Evolutionary conservation across 2,797 vertebrate genomes (phyloP).

Genomic region (Propithecus deckenii): DNA sequence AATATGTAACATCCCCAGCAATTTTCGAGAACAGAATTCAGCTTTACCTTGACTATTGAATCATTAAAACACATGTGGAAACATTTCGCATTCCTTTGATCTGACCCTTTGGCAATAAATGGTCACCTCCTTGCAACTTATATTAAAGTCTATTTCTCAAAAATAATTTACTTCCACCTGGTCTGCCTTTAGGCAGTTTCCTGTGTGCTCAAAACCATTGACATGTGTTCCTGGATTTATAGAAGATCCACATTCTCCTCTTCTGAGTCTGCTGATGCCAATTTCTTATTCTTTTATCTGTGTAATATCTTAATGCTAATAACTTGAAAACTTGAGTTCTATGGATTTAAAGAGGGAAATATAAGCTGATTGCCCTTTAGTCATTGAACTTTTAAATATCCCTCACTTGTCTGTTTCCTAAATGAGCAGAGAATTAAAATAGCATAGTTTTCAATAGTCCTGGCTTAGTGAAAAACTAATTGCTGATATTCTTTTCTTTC

Average conservation of each 20-base stretch:
- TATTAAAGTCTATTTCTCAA: constrained; percentile 27
- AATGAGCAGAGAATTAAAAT: constrained; percentile 41
- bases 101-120: constrained; percentile 41
- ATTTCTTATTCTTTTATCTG: not conserved
- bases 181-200: constrained; percentile 33
- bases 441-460: not conserved
- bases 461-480: constrained; percentile 34
- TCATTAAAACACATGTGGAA: constrained; percentile 63
- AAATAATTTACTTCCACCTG: constrained; percentile 40
- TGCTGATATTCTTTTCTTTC: not conserved
- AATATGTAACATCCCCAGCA: constrained; percentile 62
- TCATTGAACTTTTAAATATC: constrained; percentile 41
- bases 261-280: not conserved
- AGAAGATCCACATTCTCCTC: not conserved
- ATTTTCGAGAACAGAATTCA: constrained; percentile 47
- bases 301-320: not conserved
- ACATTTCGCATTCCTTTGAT: constrained; percentile 52
- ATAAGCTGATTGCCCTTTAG: constrained; percentile 22
- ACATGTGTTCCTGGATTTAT: not conserved
- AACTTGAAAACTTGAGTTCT: constrained; percentile 25
- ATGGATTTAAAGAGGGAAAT: not conserved
- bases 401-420: constrained; percentile 4
- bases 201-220: not conserved
- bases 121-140: constrained; percentile 45
- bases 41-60: constrained; percentile 45